Conservation (phyloP, 1,140 invertebrate species). For the Lasioglossum baleicum region DNA sequence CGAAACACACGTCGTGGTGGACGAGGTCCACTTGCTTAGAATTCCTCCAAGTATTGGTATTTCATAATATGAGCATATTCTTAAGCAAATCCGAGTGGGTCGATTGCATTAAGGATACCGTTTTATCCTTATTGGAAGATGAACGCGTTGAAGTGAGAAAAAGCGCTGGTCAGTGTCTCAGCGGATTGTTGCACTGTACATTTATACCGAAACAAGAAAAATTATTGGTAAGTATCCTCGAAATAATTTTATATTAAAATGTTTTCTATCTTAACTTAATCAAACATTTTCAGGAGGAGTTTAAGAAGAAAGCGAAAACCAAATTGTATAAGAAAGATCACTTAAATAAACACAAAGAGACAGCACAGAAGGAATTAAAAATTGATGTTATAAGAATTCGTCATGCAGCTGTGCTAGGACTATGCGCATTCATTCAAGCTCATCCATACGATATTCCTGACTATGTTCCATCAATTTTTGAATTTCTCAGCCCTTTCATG, state of each 20-base stretch:
- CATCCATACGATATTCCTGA: slow-evolving; percentile 94
- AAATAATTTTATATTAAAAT: neutral
- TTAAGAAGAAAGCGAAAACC: slow-evolving; percentile 80
- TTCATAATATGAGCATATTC: slow-evolving; percentile 90
- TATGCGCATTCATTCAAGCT: slow-evolving; percentile 93
- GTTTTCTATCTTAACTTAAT: neutral
- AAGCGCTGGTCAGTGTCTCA: slow-evolving; percentile 89
- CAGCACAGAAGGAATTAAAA: slow-evolving; percentile 66
- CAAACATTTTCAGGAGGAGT: slow-evolving; percentile 77
- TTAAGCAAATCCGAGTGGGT: slow-evolving; percentile 82
- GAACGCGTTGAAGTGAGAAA: slow-evolving; percentile 88
- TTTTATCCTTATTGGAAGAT: slow-evolving; percentile 85
- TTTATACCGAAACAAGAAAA: slow-evolving; percentile 84
- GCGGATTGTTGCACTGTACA: slow-evolving; percentile 92
- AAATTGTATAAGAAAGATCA: slow-evolving; percentile 69
- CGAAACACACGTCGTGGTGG: slow-evolving; percentile 87
- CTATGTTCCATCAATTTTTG: slow-evolving; percentile 90
- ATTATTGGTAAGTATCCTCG: slow-evolving; percentile 79
- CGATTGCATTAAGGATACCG: slow-evolving; percentile 82
- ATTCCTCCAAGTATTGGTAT: slow-evolving; percentile 90
- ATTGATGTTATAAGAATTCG: slow-evolving; percentile 79
- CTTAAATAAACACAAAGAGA: slow-evolving; percentile 46
- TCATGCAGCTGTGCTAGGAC: slow-evolving; percentile 92
- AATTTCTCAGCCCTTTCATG: slow-evolving; percentile 88
- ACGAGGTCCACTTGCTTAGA: slow-evolving; percentile 85